Evolutionary conservation across 2,888 invertebrate genomes (phyloP).

Genomic region (Lomographa bimaculata): DNA sequence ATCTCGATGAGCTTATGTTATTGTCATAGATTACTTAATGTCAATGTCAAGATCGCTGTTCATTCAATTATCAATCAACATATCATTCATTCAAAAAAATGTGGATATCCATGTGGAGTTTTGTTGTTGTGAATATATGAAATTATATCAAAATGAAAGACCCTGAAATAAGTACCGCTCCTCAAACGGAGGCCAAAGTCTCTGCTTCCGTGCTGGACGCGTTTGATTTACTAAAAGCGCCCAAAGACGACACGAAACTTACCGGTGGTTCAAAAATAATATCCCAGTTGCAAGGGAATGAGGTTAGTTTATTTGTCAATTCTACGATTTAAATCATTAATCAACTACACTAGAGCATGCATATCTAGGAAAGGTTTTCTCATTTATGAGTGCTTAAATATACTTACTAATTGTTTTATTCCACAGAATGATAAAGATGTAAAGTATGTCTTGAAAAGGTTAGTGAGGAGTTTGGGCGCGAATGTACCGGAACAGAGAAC

Average conservation of each 20-base stretch:
- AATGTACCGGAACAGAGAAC: slow-evolving; percentile 85
- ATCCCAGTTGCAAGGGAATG: slow-evolving; percentile 58
- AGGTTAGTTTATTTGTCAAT: slow-evolving; percentile 56
- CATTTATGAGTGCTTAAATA: not conserved
- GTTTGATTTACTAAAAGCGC: slow-evolving; percentile 64
- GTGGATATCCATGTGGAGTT: slow-evolving; percentile 47
- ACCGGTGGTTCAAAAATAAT: slow-evolving; percentile 72
- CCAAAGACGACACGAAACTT: slow-evolving; percentile 64
- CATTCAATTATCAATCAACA: too few species aligned
- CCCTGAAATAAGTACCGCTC: slow-evolving; percentile 41
- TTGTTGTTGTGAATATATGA: slow-evolving; percentile 28
- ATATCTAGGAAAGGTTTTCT: too few species aligned
- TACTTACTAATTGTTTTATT: slow-evolving; percentile 24
- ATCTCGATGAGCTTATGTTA: too few species aligned
- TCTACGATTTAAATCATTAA: too few species aligned
- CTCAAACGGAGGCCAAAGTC: slow-evolving; percentile 49
- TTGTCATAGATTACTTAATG: too few species aligned
- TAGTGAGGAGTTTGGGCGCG: slow-evolving; percentile 89
- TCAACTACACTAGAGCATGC: too few species aligned
- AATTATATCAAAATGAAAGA: slow-evolving; percentile 56
- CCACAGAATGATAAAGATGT: slow-evolving; percentile 85
- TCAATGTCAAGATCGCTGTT: too few species aligned
- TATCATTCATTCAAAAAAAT: slow-evolving; percentile 8
- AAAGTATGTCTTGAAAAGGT: slow-evolving; percentile 86
- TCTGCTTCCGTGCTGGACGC: slow-evolving; percentile 69